Base-by-base conservation (phyloP, 2,797 vertebrate species). In the Alauda arvensis region DNA sequence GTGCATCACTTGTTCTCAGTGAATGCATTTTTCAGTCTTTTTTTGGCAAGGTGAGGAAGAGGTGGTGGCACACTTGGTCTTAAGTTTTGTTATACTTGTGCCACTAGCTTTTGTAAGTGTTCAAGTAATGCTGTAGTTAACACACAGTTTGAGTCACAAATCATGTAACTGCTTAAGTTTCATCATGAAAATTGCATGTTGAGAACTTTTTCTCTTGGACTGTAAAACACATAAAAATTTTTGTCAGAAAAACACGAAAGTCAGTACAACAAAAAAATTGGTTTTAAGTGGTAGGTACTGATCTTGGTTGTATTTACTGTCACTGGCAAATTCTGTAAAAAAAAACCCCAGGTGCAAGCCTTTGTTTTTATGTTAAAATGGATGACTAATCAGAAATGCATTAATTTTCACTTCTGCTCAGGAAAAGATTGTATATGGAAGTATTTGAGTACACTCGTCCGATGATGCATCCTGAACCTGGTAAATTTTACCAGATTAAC, bases 401-500 rank as follows among this genome's bases (percentile, higher is more conserved):
- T 66, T 63, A 3, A 68, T 62, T 88, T 89, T 83, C 7, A 79
- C 34, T 83, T 89, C 29, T 86, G 29, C 91, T 90, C 92, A 99
- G 99, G 99, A 99, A 99, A 97, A 97, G 99, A 95, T 97, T 99
- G 80, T 99, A 99, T 95, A 99, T 99, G 99, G 99, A 99, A 95
- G 99, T 99, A 95, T 99, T 99, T 97, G 99, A 99, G 93, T 99
- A 99, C 95, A 99, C 99, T 10, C 98, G 99, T 83, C 99, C 99
- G 87, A 99, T 99, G 99, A 99, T 99, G 99, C 99, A 99, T 95
- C 99, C 99, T 13, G 99, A 99, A 97, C 98, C 99, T 83, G 99
- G 99, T 59, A 99, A 99, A 97, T 99, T 99, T 96, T 99, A 98
- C 95, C 99, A 99, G 97, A 99, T 99, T 94, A 99, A 99, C 96